Base-by-base conservation (phyloP, 2,113 vertebrate species). In the Saccopteryx leptura region DNA sequence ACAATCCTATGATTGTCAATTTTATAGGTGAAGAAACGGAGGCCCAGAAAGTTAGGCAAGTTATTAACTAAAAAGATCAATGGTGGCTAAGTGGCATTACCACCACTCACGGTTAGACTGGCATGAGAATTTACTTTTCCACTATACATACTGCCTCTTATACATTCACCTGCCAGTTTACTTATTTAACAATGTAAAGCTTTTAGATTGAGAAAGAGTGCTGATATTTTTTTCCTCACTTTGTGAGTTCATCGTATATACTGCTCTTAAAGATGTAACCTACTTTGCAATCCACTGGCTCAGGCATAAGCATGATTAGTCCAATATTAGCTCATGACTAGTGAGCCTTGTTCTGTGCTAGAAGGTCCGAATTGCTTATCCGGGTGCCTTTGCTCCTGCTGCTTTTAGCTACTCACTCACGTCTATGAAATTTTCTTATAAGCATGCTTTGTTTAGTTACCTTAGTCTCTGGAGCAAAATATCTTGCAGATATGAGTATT, bases 361-460 rank as follows among this genome's bases (percentile, higher is more conserved):
- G 50, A 52, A 58, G 61, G 74, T 86, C n/a, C 2, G 10, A 74
- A 46, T 58, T 79, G 84, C 54, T 83, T 39, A 54, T 52, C 46
- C 69, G 83, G 28, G 12, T 68, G 33, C 24, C 74, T 92, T 75
- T 78, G 54, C 10, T 76, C 31, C 13, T n/a, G 9, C 17, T 82
- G 9, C 68, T 89, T 72, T 14, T 60, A 33, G 84, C 68, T 80
- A 26, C 28, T 91, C 13, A 31, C 50, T 58, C 24, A 31, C 54
- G 5, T 75, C 66, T 93, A 7, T 26, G 69, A 6, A 82, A 39
- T 90, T 86, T 93, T 89, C 82, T 92, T 56, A 28, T 63, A 50
- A 95, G 50, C 18, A 26, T 83, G 26, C 66, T 92, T 96, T 93
- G 60, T 95, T 93, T 76, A 33, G 68, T 74, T 90, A 58, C 68